Evolutionary conservation across 2,888 invertebrate species (phyloP).

Genomic region (Diploptera punctata): DNA sequence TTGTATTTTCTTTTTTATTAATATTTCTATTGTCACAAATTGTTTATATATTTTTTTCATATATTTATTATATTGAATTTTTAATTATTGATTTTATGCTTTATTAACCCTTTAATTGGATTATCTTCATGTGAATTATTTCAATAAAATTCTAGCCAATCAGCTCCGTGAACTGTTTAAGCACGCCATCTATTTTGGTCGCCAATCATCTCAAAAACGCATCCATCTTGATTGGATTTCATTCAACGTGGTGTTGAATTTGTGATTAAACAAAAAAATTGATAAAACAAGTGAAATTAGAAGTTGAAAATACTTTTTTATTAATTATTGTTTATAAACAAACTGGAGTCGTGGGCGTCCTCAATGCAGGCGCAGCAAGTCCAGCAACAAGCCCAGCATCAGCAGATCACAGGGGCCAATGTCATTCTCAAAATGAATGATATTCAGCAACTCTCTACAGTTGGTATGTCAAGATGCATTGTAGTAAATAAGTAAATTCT

Average conservation of each 20-base stretch:
- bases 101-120: no score
- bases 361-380: constrained; percentile 52
- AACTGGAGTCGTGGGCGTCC: constrained; percentile 36
- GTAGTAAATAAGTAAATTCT: no score
- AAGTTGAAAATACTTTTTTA: neutral
- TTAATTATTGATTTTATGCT: no score
- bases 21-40: no score
- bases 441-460: constrained; percentile 76
- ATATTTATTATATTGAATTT: no score
- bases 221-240: constrained; percentile 31
- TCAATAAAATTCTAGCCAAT: constrained; percentile 20
- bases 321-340: neutral
- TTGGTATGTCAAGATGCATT: constrained; percentile 69
- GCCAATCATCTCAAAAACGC: constrained; percentile 26
- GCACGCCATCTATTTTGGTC: constrained; percentile 33
- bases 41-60: no score
- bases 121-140: neutral
- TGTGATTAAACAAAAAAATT: neutral
- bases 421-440: constrained; percentile 83
- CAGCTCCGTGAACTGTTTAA: constrained; percentile 3
- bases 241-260: constrained; percentile 26
- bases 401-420: constrained; percentile 51
- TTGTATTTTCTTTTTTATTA: no score
- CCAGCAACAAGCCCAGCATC: constrained; percentile 50
- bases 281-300: neutral